phyloP scores from a whole-genome alignment of 2,113 vertebrate species.

The Pungitius pungitius region DNA sequence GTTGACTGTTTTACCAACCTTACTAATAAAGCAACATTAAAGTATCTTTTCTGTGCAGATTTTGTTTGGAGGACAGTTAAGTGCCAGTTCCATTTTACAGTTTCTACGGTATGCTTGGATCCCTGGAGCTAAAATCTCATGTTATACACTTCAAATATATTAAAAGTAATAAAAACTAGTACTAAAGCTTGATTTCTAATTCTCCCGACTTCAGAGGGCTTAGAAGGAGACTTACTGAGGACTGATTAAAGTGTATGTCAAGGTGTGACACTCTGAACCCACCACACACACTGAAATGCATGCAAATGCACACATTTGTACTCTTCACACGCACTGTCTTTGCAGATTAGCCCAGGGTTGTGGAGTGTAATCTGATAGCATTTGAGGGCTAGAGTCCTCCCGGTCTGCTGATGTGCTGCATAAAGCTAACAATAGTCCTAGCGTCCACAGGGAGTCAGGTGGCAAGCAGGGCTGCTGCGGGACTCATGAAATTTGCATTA shows the following conservation, averaged over 20 bases:
- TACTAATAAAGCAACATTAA: background rate
- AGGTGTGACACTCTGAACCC: background rate
- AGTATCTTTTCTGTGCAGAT: background rate
- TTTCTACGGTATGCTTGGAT: background rate
- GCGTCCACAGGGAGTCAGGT: constrained; percentile 6
- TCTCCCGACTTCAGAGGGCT: background rate
- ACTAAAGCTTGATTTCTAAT: background rate
- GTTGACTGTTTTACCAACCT: background rate
- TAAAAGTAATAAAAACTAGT: background rate
- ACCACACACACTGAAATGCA: background rate
- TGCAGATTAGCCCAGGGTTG: background rate
- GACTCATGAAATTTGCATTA: constrained; percentile 70
- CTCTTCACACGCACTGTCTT: constrained; percentile 9
- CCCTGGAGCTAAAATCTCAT: background rate
- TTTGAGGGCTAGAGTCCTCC: background rate
- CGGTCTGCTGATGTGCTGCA: constrained; percentile 8
- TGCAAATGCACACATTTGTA: background rate
- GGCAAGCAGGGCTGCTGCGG: constrained; percentile 15
- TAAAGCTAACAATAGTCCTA: background rate
- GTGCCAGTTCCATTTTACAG: background rate
- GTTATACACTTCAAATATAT: background rate
- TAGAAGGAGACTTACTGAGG: constrained; percentile 5
- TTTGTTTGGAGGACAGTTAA: background rate
- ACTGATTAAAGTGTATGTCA: constrained; percentile 15
- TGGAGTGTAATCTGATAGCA: constrained; percentile 15